Percentiles rank a stretch among this genome's conserved stretches.
These are phyloP conservation scores for Danio aesculapii DNA, from an alignment of 2,797 vertebrate species.

Conservation along the genomic window DNA sequence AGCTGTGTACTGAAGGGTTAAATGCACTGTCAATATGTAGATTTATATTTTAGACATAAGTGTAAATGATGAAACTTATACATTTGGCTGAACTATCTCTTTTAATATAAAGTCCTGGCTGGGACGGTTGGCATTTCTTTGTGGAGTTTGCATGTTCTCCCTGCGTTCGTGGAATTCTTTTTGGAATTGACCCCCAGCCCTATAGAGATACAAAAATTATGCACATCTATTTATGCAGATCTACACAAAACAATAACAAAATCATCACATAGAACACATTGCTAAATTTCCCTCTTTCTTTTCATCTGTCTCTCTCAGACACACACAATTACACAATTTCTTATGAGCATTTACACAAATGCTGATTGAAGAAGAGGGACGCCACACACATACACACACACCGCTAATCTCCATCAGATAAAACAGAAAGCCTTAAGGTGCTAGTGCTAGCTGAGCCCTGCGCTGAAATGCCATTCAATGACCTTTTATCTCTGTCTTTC, in stretches of 20 bases:
- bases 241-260: slow-evolving; percentile 2
- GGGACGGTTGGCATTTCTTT: too few species aligned
- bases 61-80: too few species aligned
- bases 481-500: slow-evolving; percentile 39
- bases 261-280: slow-evolving; percentile 8
- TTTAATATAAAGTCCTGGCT: too few species aligned
- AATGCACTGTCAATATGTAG: too few species aligned
- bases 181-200: too few species aligned
- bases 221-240: neutral
- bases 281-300: neutral
- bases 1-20: too few species aligned
- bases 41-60: too few species aligned
- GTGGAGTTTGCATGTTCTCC: too few species aligned
- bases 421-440: slow-evolving; percentile 33
- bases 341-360: slow-evolving; percentile 8
- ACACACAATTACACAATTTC: slow-evolving; percentile 25
- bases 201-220: neutral
- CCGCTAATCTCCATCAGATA: slow-evolving; percentile 42
- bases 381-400: slow-evolving; percentile 4
- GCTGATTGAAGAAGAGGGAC: slow-evolving; percentile 32
- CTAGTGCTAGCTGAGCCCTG: slow-evolving; percentile 25
- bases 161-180: too few species aligned
- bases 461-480: slow-evolving; percentile 51
- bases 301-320: neutral
- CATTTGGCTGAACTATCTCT: too few species aligned